Evolutionary conservation across 1,140 invertebrate genomes (phyloP).

Genomic region (Cydia strobilella): DNA sequence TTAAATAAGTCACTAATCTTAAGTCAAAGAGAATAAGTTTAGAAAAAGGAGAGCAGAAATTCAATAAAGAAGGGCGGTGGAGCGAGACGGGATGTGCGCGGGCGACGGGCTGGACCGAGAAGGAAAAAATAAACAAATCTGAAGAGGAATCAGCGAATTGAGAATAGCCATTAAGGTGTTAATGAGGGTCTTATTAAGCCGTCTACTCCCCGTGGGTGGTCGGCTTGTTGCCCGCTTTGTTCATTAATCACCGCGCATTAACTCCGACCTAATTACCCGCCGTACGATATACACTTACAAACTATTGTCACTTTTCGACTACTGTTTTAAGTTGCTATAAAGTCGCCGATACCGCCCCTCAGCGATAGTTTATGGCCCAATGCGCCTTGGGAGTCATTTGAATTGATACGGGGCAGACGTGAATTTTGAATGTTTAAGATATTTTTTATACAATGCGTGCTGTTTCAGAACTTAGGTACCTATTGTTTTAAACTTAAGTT

Average conservation of each 20-base stretch:
- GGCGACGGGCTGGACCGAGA: constrained; percentile 48
- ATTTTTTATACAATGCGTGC: not conserved
- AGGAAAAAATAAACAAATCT: constrained; percentile 68
- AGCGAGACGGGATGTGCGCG: constrained; percentile 47
- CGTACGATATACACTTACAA: constrained; percentile 40
- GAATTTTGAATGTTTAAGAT: not conserved
- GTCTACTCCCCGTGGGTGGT: constrained; percentile 75
- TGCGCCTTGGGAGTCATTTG: constrained; percentile 20
- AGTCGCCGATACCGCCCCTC: constrained; percentile 12
- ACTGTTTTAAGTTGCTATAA: constrained; percentile 31
- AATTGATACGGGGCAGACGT: constrained; percentile 12
- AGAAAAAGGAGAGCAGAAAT: constrained; percentile 67
- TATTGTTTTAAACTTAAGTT: not conserved
- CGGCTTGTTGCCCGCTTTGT: constrained; percentile 58
- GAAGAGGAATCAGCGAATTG: constrained; percentile 71
- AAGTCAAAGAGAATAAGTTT: constrained; percentile 75
- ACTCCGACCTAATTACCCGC: constrained; percentile 66
- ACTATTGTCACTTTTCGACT: constrained; percentile 43
- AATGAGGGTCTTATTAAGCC: constrained; percentile 78
- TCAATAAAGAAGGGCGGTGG: constrained; percentile 65
- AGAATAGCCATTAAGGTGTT: constrained; percentile 78
- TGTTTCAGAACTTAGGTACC: not conserved
- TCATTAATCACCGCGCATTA: constrained; percentile 70
- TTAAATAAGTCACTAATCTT: constrained; percentile 77
- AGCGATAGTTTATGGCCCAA: constrained; percentile 17